Evolutionary conservation across 2,797 vertebrate species (phyloP).

Genomic region (Phoebastria nigripes): DNA sequence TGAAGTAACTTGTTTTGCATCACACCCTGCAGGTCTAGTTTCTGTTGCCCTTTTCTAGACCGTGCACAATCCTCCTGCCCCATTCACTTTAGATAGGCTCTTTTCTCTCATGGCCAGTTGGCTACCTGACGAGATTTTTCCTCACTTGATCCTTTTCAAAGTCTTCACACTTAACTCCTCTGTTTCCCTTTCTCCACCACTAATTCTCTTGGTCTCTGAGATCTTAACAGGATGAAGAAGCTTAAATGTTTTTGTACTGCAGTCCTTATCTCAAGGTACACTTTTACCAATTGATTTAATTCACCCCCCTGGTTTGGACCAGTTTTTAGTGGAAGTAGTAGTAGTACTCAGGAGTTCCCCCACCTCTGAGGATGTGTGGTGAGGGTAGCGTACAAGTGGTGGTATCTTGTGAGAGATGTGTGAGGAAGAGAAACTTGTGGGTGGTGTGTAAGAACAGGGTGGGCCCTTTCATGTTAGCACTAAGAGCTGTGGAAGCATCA

Average conservation of each 20-base stretch:
- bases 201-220: not conserved
- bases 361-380: not conserved
- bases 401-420: not conserved
- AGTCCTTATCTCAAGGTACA: not conserved
- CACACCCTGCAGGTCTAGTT: not conserved
- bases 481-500: not conserved
- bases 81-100: not conserved
- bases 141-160: not conserved
- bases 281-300: not conserved
- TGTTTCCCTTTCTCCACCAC: not conserved
- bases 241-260: not conserved
- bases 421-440: not conserved
- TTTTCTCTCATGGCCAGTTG: not conserved
- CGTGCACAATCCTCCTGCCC: not conserved
- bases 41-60: not conserved
- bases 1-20: not conserved
- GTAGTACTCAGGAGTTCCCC: not conserved
- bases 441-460: not conserved
- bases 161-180: not conserved
- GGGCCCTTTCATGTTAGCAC: not conserved
- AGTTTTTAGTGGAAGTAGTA: not conserved
- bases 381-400: fast-evolving
- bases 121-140: not conserved
- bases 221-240: not conserved
- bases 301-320: not conserved